Conservation (phyloP, 2,113 vertebrate genomes). For the Zosterops borbonicus region DNA sequence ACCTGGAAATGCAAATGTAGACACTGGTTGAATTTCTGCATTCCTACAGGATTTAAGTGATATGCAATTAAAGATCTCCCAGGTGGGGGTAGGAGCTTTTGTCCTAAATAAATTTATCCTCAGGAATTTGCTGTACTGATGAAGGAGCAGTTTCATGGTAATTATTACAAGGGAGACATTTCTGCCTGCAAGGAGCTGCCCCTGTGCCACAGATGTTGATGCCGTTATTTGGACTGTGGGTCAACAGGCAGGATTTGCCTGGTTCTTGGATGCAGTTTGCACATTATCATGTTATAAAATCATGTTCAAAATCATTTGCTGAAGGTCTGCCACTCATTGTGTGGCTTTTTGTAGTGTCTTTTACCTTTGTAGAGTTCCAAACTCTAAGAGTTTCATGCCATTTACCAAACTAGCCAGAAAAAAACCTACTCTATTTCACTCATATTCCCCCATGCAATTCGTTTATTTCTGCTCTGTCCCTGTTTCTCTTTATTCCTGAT, state of each 20-base stretch:
- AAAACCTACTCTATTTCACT: neutral
- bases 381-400: neutral
- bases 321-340: neutral
- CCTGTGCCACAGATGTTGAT: neutral
- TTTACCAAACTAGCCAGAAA: neutral
- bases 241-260: neutral
- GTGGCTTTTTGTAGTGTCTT: neutral
- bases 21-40: neutral
- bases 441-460: neutral
- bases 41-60: neutral
- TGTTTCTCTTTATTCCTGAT: neutral
- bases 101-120: neutral
- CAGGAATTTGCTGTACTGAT: neutral
- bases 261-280: neutral
- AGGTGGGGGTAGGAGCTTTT: neutral
- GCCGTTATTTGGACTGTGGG: neutral
- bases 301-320: neutral
- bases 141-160: neutral
- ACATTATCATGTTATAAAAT: neutral
- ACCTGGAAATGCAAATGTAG: neutral
- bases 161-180: neutral
- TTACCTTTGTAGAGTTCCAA: neutral
- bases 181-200: neutral
- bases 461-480: neutral
- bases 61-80: no score